These are phyloP conservation scores for Cyclura pinguis DNA, from an alignment of 2,797 vertebrate genomes.

Conservation along the genomic window DNA sequence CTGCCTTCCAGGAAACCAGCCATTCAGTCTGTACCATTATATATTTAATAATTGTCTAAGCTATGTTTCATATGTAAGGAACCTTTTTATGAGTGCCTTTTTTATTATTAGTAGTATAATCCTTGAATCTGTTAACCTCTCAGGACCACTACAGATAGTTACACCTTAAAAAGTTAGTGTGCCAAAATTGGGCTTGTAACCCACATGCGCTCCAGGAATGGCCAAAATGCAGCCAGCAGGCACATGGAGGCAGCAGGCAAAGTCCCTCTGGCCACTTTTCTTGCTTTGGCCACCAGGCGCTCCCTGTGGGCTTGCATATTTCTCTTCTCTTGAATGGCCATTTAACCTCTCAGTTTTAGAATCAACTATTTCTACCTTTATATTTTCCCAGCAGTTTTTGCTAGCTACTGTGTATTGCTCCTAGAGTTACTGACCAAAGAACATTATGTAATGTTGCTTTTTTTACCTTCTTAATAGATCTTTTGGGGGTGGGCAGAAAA, in stretches of 20 bases:
- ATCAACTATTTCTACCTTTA: no score
- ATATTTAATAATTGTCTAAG: neutral
- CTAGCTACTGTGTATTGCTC: neutral
- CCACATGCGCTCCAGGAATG: no score
- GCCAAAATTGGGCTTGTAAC: no score
- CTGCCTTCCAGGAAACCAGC: slow-evolving; percentile 19
- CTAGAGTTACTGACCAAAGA: neutral
- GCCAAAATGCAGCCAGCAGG: no score
- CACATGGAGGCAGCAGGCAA: no score
- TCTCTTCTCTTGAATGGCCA: no score
- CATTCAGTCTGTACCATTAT: neutral
- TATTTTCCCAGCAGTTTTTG: neutral
- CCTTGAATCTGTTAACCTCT: neutral
- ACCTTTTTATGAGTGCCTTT: neutral
- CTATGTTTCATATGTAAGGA: neutral
- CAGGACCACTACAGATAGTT: neutral
- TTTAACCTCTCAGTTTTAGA: neutral
- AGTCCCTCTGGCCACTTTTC: no score
- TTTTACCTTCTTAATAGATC: neutral
- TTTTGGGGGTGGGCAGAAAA: neutral
- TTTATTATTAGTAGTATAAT: neutral
- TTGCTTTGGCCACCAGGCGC: neutral
- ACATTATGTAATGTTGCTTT: neutral
- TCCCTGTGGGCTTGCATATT: neutral
- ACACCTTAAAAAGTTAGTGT: no score